Evolutionary conservation across 2,113 vertebrate species (phyloP).

Genomic region (Barnardius zonarius): DNA sequence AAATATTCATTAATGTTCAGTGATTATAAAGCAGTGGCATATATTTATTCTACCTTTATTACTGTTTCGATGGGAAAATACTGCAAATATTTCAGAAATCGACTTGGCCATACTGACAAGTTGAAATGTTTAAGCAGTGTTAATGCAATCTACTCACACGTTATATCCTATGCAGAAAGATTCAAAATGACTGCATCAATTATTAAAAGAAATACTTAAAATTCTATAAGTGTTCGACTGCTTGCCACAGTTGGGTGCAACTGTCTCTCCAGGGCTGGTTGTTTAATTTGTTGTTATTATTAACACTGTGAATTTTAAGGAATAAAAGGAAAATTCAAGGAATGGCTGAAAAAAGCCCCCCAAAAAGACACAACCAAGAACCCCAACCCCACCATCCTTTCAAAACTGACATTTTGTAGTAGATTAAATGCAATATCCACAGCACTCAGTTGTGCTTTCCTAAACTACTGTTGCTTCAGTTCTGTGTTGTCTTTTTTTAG

Average conservation of each 20-base stretch:
- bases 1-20: constrained; percentile 94
- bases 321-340: background rate
- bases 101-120: constrained; percentile 86
- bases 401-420: constrained; percentile 23
- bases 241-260: constrained; percentile 77
- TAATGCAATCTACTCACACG: constrained; percentile 81
- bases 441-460: background rate
- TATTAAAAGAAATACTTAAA: constrained; percentile 86
- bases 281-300: constrained; percentile 61
- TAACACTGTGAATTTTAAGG: constrained; percentile 50
- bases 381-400: background rate
- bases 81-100: constrained; percentile 87
- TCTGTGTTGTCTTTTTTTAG: background rate
- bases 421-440: background rate
- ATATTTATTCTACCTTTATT: constrained; percentile 87
- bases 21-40: constrained; percentile 86
- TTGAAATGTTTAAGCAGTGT: constrained; percentile 86
- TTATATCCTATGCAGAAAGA: constrained; percentile 81
- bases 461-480: background rate
- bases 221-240: constrained; percentile 76
- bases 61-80: constrained; percentile 87
- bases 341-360: background rate
- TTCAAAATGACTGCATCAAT: constrained; percentile 89
- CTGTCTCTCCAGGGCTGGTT: constrained; percentile 71
- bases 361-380: background rate